Evolutionary conservation across 1,140 invertebrate species (phyloP), one percentile per base, ranked within the genome.

Genomic region (Whitmania pigra): DNA sequence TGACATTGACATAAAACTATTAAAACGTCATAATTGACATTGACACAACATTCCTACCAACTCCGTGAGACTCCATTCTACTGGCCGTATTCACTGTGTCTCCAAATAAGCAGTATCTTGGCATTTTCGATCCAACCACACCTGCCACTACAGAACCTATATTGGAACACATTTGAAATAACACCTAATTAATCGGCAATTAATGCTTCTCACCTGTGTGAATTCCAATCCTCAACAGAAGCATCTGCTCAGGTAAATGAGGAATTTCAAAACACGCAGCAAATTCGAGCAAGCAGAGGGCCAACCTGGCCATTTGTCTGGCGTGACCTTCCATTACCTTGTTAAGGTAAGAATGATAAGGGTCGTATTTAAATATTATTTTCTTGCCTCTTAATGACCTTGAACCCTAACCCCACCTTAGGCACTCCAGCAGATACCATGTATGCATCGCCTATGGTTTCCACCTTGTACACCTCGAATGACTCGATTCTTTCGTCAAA

Each of bases 361-460:
- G 43, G 57, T 63, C 22, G 0, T 18, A 63, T 63, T 11, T 13
- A 63, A 63, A 63, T n/a, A n/a, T n/a, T n/a, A n/a, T n/a, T 11
- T 63, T 9, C 11, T 63, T 25, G 9, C 29, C 6, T 63, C 11
- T 25, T 18, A 7, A 63, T 31, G 29, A n/a, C 20, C 29, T 2
- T 9, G 7, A 63, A 31, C 18, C n/a, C n/a, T n/a, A 17, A 25
- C 22, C 57, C 80, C 11, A 75, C 72, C 18, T 77, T 77, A 4
- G 81, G 81, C 15, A 78, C 78, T 17, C 81, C 81, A 0, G 79
- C 77, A 29, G 80, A 80, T 0, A 95, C 92, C 93, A 97, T 96
- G 78, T 97, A 96, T 0, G 93, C 93, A 79, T 95, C 93, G 0
- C 94, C 93, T 76, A 97, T 96, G 0, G 94, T 97, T 83, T 97